Evolutionary conservation across 37 sponge, comb jelly and placozoan genomes (phyloP), one percentile per base, ranked within the genome.

Genomic region (Mnemiopsis leidyi): DNA sequence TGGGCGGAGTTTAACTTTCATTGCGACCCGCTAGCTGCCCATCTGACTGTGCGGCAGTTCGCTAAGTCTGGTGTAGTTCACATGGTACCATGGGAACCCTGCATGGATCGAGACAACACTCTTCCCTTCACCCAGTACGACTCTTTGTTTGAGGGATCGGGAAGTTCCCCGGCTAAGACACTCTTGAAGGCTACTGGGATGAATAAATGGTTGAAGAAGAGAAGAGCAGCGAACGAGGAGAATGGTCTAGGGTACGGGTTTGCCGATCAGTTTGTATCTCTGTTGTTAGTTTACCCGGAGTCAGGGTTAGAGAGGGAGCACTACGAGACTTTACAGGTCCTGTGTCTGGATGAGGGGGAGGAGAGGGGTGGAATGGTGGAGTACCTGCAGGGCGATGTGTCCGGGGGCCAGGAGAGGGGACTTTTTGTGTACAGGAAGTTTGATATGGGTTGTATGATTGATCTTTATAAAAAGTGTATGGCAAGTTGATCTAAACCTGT

Each of bases 1-100:
- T 68, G 21, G 20, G 92, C 92, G 5, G 92, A 92, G 69, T 92
- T 92, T 23, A 92, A 92, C 23, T 61, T 61, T 23, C 33, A 61
- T 28, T 21, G 24, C 16, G 92, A 92, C 69, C 68, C 68, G 9
- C 21, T 31, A 13, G 92, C 92, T 3, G 68, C 92, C 23, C 23
- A 92, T 61, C 7, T 92, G 5, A 38, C 33, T 61, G 31, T 92
- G 1, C 21, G 23, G 9, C 32, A 68, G 5, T 92, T 92, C 33
- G 18, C 23, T 23, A 32, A 3, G 7, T 31, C 69, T 3, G 20
- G 68, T 18, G 69, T 23, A 20, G 69, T 69, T 23, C 61, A 69
- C 28, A 3, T 92, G 5, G 68, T 92, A 23, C 69, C 92, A 7
- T 92, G 68, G 92, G 92, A 92, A 26, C 21, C 92, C 7, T 67